Percentiles rank a stretch among this genome's conserved stretches.
Evolutionary conservation across 2,797 vertebrate genomes (phyloP).

Genomic region (Enteromius anoplus): DNA sequence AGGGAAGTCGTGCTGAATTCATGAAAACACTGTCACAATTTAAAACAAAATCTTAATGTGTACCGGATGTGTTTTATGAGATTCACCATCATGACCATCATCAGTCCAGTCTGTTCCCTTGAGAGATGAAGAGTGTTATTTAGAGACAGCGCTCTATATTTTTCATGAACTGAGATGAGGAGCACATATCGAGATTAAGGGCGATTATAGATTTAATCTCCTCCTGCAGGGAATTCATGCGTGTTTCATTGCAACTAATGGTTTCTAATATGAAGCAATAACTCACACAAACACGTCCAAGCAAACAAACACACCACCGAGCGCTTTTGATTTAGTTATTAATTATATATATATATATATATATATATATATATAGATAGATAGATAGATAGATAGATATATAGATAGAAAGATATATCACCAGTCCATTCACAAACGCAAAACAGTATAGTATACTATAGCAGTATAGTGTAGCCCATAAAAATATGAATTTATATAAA

Average conservation of each 20-base stretch:
- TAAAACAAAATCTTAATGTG: not conserved
- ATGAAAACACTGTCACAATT: not conserved
- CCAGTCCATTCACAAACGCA: not conserved
- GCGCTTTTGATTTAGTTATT: not conserved
- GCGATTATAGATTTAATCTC: conserved; percentile 74
- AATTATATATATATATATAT: too few relatives aligned
- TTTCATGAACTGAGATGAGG: conserved; percentile 64
- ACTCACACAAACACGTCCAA: not conserved
- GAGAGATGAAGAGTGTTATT: conserved; percentile 40
- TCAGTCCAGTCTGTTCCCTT: not conserved
- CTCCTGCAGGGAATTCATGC: conserved; percentile 59
- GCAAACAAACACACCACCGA: not conserved
- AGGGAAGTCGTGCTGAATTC: not conserved
- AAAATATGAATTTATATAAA: not conserved
- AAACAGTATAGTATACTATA: too few relatives aligned
- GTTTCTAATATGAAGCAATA: conserved; percentile 28
- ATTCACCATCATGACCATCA: not conserved
- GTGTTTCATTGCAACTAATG: conserved; percentile 57
- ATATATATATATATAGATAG: too few relatives aligned
- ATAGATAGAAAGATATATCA: too few relatives aligned
- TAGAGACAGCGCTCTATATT: conserved; percentile 52
- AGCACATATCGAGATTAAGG: conserved; percentile 76
- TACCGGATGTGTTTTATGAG: not conserved
- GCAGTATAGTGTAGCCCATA: too few relatives aligned
- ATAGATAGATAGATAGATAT: too few relatives aligned